Evolutionary conservation across 2,797 vertebrate species (phyloP).

Genomic region (Acridotheres tristis): DNA sequence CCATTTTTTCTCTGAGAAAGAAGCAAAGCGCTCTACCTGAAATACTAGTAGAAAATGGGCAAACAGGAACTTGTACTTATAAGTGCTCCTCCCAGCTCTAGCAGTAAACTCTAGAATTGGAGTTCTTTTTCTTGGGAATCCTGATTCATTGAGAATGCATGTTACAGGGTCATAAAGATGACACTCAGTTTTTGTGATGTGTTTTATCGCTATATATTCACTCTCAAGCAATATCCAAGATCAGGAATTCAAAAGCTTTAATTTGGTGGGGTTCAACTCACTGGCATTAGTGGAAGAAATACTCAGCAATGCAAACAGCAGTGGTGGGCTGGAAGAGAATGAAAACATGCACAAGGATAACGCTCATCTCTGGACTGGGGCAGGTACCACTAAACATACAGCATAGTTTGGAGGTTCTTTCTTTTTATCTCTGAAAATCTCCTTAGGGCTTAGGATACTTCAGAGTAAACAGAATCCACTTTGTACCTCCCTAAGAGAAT

Average conservation of each 20-base stretch:
- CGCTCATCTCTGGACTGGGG: background rate
- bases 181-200: background rate
- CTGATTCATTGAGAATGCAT: background rate
- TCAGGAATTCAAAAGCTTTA: background rate
- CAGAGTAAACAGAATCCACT: background rate
- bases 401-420: background rate
- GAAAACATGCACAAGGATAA: background rate
- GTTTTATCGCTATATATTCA: background rate
- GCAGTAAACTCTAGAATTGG: background rate
- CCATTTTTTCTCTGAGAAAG: background rate
- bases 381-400: background rate
- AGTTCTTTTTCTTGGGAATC: background rate
- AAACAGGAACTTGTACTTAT: background rate
- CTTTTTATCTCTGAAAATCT: background rate
- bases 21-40: background rate
- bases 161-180: background rate
- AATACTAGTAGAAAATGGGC: background rate
- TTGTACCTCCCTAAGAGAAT: background rate
- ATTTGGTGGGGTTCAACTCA: background rate
- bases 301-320: background rate
- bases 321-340: background rate
- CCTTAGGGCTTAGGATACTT: background rate
- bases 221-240: background rate
- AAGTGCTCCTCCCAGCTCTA: background rate
- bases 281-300: background rate